Base-by-base conservation (phyloP, 2,888 invertebrate genomes). In the Drosophila barbarae region DNA sequence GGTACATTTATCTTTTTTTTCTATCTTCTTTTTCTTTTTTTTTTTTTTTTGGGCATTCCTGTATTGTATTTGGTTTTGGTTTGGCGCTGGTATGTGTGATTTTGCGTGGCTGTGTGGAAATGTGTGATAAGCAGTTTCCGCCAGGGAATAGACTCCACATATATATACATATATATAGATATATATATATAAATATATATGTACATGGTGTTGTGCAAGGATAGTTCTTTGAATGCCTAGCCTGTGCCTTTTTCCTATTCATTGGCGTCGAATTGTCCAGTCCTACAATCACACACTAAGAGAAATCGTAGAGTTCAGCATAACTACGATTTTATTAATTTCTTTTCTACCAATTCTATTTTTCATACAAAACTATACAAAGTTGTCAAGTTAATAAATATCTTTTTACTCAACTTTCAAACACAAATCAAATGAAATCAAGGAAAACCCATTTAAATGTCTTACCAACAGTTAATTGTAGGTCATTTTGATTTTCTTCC, bases 121-220 rank as follows among this genome's bases (percentile, higher is more conserved):
- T 87, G 84, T 85, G 82, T 85, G 87, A 85, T 86, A 87, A 87
- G 86, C 84, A 85, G 74, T 84, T 85, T 85, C 76, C 85, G 84
- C 80, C 67, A 46, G 84, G 84, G 82, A 86, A 87, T 82, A 82
- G 72, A 69, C 54, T 72, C 42, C 42, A 55, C n/a, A 35, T n/a
- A 39, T 10, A 41, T n/a, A 23, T 5, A 12, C 9, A 26, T 18
- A 6, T 12, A 32, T 1, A 30, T 15, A 23, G 5, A 23, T 44
- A 63, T 10, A 30, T 10, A 15, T 8, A 13, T 21, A 32, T 32
- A 30, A 1, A 18, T 30, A 9, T 52, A 36, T 23, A 8, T 55
- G 12, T 35, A 13, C 18, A 21, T n/a, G 6, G 2, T 36, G 28
- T 10, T 15, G 36, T 53, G 36, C 35, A 13, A 52, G 42, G 36